Evolutionary conservation across 2,888 invertebrate species (phyloP).

Genomic region (Venusia cambrica): DNA sequence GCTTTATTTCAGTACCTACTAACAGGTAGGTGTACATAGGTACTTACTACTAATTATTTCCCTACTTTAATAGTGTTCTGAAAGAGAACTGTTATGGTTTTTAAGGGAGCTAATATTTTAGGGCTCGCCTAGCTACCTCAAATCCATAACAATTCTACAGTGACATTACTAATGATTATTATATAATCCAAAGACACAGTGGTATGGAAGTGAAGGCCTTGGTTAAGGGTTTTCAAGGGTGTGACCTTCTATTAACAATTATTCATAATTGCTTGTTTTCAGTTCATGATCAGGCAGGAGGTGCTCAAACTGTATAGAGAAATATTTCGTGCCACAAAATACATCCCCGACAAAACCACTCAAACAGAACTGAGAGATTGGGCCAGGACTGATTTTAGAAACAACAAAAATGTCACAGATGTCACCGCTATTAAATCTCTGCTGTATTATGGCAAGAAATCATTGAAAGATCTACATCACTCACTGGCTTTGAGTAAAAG

Average conservation of each 20-base stretch:
- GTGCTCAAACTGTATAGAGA: conserved; percentile 88
- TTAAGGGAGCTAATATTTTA: no score
- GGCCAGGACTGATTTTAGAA: conserved; percentile 87
- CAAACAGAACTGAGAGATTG: conserved; percentile 85
- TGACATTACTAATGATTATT: no score
- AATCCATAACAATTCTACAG: no score
- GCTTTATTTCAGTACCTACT: no score
- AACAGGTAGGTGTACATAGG: no score
- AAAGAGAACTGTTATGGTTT: no score
- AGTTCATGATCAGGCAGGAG: conserved; percentile 91
- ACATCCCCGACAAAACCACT: conserved; percentile 84
- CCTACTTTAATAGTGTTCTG: no score
- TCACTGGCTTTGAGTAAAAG: conserved; percentile 83
- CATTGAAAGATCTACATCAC: conserved; percentile 84
- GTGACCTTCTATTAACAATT: not conserved
- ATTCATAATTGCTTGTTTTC: conserved; percentile 51
- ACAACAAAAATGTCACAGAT: conserved; percentile 85
- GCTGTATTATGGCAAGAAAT: conserved; percentile 85
- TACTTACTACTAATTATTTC: no score
- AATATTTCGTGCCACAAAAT: conserved; percentile 84
- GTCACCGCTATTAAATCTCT: conserved; percentile 87
- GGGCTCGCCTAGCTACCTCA: no score
- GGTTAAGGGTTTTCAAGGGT: not conserved
- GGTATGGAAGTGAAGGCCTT: no score
- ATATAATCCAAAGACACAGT: conserved; percentile 14